Evolutionary conservation across 1,140 invertebrate genomes (phyloP).

Genomic region (Solen grandis): DNA sequence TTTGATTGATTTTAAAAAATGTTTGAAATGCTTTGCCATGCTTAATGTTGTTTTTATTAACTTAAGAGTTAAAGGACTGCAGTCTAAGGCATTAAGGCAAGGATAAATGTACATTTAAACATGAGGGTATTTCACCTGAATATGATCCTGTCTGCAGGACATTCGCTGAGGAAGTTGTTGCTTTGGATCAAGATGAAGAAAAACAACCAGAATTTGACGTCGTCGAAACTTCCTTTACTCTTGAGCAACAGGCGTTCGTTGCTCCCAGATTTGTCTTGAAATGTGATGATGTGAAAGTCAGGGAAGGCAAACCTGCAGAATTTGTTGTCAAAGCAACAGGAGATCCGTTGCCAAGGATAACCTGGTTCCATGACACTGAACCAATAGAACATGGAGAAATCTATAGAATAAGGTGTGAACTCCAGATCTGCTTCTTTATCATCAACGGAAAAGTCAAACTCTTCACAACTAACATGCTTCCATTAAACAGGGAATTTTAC

Average conservation of each 20-base stretch:
- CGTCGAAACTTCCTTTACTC: constrained; percentile 33
- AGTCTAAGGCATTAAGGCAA: too few species aligned
- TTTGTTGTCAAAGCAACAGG: constrained; percentile 96
- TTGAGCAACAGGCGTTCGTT: constrained; percentile 51
- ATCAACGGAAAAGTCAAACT: too few species aligned
- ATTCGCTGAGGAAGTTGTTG: constrained; percentile 68
- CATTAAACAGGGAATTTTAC: too few species aligned
- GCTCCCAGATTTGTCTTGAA: constrained; percentile 70
- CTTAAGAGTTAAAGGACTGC: too few species aligned
- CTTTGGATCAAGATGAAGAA: constrained; percentile 28
- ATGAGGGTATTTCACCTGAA: too few species aligned
- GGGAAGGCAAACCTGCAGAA: constrained; percentile 93
- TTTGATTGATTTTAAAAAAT: too few species aligned
- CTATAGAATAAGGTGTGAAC: constrained; percentile 68
- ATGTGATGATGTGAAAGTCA: constrained; percentile 70
- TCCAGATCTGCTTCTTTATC: too few species aligned
- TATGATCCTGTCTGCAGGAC: constrained; percentile 69
- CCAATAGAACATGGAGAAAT: constrained; percentile 68
- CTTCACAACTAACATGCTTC: too few species aligned
- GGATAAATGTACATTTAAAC: too few species aligned
- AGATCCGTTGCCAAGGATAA: constrained; percentile 69
- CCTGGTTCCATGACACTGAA: constrained; percentile 86
- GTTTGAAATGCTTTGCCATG: too few species aligned
- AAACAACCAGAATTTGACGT: constrained; percentile 48
- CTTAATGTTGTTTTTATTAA: too few species aligned